Evolutionary conservation across 2,113 vertebrate genomes (phyloP).

Genomic region (Solea senegalensis): DNA sequence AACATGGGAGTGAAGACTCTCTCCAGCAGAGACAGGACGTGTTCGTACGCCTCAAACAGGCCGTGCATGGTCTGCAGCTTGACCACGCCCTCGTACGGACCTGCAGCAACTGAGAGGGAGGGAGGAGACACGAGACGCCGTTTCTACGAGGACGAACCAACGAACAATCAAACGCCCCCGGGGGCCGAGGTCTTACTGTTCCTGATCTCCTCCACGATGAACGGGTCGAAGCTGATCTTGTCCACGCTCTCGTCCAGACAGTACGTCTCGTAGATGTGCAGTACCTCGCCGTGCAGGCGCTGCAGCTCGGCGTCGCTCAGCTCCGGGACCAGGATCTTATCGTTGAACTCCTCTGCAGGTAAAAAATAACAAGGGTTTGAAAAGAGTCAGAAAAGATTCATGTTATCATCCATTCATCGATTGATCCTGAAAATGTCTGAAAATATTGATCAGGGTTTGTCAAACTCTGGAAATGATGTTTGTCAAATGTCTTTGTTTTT

Average conservation of each 20-base stretch:
- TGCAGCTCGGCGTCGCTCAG: slow-evolving; percentile 88
- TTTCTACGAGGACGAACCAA: neutral
- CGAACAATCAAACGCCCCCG: too few relatives aligned
- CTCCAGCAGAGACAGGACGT: slow-evolving; percentile 93
- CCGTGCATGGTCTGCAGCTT: slow-evolving; percentile 93
- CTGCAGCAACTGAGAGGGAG: slow-evolving; percentile 84
- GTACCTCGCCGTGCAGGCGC: slow-evolving; percentile 89
- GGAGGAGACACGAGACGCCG: neutral
- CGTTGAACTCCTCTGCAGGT: slow-evolving; percentile 93
- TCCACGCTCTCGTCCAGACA: slow-evolving; percentile 96
- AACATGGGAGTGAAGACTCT: slow-evolving; percentile 97
- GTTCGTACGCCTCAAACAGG: slow-evolving; percentile 96
- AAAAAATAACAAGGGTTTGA: too few relatives aligned
- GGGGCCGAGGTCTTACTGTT: slow-evolving; percentile 82
- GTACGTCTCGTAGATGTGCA: slow-evolving; percentile 91
- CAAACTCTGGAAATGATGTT: too few relatives aligned
- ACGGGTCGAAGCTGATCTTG: slow-evolving; percentile 92
- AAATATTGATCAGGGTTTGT: too few relatives aligned
- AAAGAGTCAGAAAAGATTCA: too few relatives aligned
- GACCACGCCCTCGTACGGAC: slow-evolving; percentile 88
- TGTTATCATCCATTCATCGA: too few relatives aligned
- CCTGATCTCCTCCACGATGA: slow-evolving; percentile 92
- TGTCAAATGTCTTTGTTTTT: too few relatives aligned
- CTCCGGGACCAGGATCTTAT: slow-evolving; percentile 92
- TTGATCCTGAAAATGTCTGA: too few relatives aligned